These are phyloP conservation scores for Apteryx owenii DNA, from an alignment of 2,113 vertebrate genomes.

Conservation along the genomic window DNA sequence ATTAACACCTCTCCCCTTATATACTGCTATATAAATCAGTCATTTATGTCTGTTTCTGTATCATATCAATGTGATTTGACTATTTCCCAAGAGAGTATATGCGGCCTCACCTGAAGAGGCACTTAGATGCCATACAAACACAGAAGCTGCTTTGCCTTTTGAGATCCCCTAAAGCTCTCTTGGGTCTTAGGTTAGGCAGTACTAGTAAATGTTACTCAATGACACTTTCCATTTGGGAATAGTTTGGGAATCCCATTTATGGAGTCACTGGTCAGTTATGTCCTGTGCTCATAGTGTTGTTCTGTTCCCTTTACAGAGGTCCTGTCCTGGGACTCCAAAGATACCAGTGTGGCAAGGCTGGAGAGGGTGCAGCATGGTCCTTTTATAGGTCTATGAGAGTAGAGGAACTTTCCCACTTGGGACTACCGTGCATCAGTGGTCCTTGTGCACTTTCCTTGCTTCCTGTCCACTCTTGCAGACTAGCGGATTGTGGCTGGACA, in stretches of 20 bases:
- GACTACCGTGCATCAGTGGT: too few species aligned
- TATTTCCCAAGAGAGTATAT: neutral
- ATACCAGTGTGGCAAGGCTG: too few species aligned
- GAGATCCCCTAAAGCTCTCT: neutral
- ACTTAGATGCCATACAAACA: neutral
- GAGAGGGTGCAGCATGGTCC: neutral
- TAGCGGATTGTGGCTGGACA: neutral
- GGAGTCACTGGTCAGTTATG: neutral
- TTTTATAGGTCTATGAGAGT: neutral
- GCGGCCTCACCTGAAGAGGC: neutral
- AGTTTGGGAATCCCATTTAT: neutral
- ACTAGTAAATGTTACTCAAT: neutral
- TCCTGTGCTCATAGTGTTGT: neutral
- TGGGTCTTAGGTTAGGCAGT: neutral
- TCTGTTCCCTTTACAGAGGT: neutral
- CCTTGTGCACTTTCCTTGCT: neutral
- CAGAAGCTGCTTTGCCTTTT: constrained; percentile 30
- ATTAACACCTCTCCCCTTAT: constrained; percentile 17
- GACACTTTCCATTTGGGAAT: neutral
- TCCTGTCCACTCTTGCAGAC: too few species aligned
- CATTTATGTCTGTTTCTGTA: neutral
- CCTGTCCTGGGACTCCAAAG: neutral
- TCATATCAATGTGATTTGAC: constrained; percentile 27
- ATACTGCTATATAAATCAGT: constrained; percentile 13
- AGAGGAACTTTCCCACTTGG: neutral